A percentile compares a stretch with the other conserved stretches of the same genome.
Conservation (phyloP, 92 coral and sea anemone species). For the Blastomussa wellsi region DNA sequence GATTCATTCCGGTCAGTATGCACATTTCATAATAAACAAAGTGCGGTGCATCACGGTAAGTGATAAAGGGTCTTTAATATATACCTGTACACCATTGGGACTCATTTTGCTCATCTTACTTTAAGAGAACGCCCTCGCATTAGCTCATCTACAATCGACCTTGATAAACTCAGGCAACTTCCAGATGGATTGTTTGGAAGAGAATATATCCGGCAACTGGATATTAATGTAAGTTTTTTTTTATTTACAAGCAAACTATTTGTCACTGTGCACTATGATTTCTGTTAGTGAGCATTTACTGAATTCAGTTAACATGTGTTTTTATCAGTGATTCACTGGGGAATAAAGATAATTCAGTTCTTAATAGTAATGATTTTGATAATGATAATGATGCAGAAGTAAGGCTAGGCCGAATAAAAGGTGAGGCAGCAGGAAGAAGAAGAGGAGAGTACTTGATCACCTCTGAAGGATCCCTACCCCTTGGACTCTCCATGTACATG, state of each 20-base stretch:
- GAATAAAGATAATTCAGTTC: too few species aligned
- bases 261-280: neutral
- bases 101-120: neutral
- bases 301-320: neutral
- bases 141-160: slow-evolving; percentile 68
- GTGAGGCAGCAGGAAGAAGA: too few species aligned
- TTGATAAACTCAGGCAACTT: slow-evolving; percentile 66
- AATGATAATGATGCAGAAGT: too few species aligned
- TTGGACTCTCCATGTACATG: neutral
- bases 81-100: neutral
- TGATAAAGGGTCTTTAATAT: too few species aligned
- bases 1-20: too few species aligned
- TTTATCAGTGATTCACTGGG: too few species aligned
- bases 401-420: too few species aligned
- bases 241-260: neutral
- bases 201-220: slow-evolving; percentile 87
- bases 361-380: too few species aligned
- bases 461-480: too few species aligned
- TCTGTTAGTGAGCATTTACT: neutral
- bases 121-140: slow-evolving; percentile 80
- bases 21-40: too few species aligned
- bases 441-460: too few species aligned
- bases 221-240: slow-evolving; percentile 60
- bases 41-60: too few species aligned
- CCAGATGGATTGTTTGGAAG: slow-evolving; percentile 93